Evolutionary conservation across 37 sponge, comb jelly and placozoan genomes (phyloP).

Genomic region (Chondrilla cf. caribensis): DNA sequence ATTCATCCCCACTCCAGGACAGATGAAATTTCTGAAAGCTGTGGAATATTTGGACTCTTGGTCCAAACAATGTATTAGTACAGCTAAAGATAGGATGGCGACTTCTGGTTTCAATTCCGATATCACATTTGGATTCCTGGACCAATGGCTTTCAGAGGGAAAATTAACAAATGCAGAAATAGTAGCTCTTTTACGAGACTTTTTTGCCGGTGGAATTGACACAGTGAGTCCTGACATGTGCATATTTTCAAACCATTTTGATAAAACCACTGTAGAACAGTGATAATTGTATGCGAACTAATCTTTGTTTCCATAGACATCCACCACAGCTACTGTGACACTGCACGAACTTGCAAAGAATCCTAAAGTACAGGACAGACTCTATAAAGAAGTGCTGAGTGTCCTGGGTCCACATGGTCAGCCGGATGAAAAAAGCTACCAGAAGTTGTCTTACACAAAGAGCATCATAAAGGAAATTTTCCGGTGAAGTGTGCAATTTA

Average conservation of each 20-base stretch:
- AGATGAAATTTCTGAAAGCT: neutral
- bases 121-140: neutral
- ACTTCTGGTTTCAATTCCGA: neutral
- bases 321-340: neutral
- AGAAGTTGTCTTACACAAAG: constrained; percentile 3
- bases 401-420: neutral
- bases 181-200: neutral
- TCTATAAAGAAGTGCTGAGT: neutral
- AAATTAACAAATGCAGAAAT: neutral
- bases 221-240: neutral
- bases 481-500: too few species aligned
- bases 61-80: neutral
- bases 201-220: neutral
- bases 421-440: neutral
- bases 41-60: neutral
- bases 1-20: neutral
- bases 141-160: neutral
- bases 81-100: neutral
- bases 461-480: neutral
- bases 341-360: constrained; percentile 6
- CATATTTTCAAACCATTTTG: neutral
- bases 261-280: too few species aligned
- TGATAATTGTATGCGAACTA: too few species aligned
- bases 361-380: constrained; percentile 3
- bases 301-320: neutral